phyloP scores from a whole-genome alignment of 2,113 vertebrate genomes.

The Cinclus cinclus region DNA sequence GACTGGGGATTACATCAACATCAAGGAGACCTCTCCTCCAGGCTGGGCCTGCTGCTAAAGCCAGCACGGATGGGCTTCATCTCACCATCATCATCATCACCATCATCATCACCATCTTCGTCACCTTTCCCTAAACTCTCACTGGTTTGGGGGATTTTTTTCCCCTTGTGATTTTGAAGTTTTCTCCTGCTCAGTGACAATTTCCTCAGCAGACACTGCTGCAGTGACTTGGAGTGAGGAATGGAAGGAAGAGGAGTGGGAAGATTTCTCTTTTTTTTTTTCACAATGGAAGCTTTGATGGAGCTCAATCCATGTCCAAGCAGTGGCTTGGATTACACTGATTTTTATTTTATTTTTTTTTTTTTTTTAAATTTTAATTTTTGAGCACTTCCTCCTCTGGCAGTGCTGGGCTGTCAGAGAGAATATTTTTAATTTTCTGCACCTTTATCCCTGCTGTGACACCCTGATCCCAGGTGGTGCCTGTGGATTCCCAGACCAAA shows the following conservation, averaged over 20 bases:
- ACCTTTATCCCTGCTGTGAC: background rate
- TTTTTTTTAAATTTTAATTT: accelerated
- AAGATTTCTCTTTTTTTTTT: background rate
- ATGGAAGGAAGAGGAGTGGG: background rate
- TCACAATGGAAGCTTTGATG: background rate
- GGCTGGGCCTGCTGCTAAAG: conserved; percentile 75
- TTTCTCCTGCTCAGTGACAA: background rate
- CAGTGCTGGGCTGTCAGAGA: background rate
- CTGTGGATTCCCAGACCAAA: background rate
- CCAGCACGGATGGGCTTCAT: background rate
- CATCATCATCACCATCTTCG: background rate
- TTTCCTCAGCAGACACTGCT: background rate
- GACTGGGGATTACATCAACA: conserved; percentile 75
- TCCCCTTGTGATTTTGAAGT: background rate
- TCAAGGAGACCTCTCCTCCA: conserved; percentile 61
- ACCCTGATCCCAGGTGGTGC: accelerated
- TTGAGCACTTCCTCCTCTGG: background rate
- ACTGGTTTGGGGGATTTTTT: background rate
- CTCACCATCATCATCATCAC: background rate
- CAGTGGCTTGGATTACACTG: background rate
- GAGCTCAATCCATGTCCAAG: background rate
- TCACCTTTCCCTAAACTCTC: background rate
- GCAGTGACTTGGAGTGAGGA: background rate
- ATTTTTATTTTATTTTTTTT: background rate
- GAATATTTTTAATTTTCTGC: background rate